Percentiles rank a stretch among this genome's conserved stretches.
Evolutionary conservation across 2,797 vertebrate genomes (phyloP).

Genomic region (Picus viridis): DNA sequence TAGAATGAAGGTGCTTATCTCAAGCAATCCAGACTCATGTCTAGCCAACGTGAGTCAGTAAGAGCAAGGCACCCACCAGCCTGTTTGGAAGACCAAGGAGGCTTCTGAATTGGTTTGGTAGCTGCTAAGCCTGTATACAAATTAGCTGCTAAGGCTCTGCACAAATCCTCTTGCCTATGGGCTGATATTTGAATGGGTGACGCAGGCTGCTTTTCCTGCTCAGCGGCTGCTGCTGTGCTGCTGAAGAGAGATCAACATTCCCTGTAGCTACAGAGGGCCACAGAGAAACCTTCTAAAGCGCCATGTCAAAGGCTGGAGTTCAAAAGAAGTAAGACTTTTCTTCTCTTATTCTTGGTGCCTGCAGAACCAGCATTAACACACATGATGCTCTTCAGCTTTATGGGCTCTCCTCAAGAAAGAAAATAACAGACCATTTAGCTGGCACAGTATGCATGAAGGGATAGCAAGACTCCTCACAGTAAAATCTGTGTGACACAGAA

Average conservation of each 20-base stretch:
- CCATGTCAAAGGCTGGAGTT: not conserved
- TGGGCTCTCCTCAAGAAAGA: not conserved
- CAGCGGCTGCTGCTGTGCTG: not conserved
- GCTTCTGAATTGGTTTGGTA: not conserved
- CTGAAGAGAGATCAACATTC: not conserved
- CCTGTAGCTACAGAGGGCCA: not conserved
- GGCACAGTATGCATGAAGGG: not conserved
- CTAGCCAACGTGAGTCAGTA: not conserved
- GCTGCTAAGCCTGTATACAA: not conserved
- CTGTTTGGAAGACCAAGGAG: not conserved
- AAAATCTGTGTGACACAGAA: constrained; percentile 16
- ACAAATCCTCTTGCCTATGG: not conserved
- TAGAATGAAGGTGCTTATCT: not conserved
- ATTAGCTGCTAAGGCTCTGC: not conserved
- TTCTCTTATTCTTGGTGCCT: not conserved
- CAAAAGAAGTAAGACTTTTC: not conserved
- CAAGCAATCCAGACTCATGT: not conserved
- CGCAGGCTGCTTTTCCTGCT: not conserved
- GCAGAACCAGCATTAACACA: not conserved
- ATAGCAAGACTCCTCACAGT: constrained; percentile 14
- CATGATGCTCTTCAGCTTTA: not conserved
- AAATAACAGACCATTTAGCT: not conserved
- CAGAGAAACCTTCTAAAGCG: not conserved
- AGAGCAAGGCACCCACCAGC: not conserved
- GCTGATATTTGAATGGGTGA: not conserved